Conservation (phyloP, 2,113 vertebrate genomes). For the Ramphastos sulfuratus region DNA sequence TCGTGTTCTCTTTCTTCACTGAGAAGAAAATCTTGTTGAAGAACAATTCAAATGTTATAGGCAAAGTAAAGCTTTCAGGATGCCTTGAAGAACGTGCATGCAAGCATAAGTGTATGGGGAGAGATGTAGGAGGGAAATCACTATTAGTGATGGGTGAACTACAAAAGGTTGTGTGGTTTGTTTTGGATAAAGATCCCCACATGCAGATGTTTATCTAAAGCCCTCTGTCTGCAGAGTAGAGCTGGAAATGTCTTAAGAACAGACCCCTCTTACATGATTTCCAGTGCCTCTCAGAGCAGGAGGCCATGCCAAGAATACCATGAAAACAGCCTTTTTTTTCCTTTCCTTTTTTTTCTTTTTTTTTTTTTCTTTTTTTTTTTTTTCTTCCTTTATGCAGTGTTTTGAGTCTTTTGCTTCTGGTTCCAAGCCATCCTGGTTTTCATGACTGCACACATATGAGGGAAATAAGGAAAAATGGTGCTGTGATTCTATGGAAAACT, state of each 20-base stretch:
- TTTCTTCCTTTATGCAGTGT: background rate
- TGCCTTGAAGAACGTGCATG: background rate
- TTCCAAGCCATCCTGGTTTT: background rate
- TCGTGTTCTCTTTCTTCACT: accelerated
- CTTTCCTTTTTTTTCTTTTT: background rate
- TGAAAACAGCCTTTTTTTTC: background rate
- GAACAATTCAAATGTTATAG: background rate
- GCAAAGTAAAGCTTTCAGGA: background rate
- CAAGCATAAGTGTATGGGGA: background rate
- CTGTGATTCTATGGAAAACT: background rate
- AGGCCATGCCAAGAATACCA: background rate
- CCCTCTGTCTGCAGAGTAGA: background rate
- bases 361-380: background rate
- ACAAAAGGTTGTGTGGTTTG: background rate
- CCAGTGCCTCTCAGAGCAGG: conserved; percentile 7
- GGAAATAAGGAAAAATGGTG: background rate
- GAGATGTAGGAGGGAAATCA: background rate
- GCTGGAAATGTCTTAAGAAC: conserved; percentile 17
- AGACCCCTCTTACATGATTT: conserved; percentile 9
- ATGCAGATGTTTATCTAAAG: conserved; percentile 35
- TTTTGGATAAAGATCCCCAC: conserved; percentile 19
- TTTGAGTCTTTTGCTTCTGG: conserved; percentile 16
- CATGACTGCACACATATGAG: background rate
- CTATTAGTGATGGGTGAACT: background rate
- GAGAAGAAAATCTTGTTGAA: background rate